Evolutionary conservation across 2,888 invertebrate species (phyloP).

Genomic region (Tortrix viridana): DNA sequence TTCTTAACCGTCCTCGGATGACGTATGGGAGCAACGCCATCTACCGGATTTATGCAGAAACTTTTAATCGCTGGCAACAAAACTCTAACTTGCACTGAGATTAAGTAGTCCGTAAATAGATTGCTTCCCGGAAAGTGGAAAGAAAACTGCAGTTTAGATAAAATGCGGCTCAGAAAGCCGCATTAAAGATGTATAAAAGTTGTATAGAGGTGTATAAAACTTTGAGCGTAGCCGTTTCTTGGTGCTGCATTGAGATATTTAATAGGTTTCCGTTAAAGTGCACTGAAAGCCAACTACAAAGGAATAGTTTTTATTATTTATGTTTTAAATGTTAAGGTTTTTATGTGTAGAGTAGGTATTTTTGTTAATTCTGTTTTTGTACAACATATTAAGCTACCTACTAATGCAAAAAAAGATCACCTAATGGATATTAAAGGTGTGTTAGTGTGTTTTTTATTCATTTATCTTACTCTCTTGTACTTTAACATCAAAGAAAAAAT

Average conservation of each 20-base stretch:
- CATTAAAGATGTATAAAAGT: constrained; percentile 7
- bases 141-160: constrained; percentile 55
- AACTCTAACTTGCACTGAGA: constrained; percentile 43
- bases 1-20: constrained; percentile 2
- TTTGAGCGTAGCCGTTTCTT: constrained; percentile 2
- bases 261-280: constrained; percentile 5
- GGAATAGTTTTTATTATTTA: no score
- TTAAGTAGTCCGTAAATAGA: constrained; percentile 57
- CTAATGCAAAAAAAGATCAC: no score
- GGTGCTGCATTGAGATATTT: constrained; percentile 3
- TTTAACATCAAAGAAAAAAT: no score
- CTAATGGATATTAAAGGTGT: no score
- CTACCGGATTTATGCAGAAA: constrained; percentile 57
- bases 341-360: no score
- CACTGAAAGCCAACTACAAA: neutral
- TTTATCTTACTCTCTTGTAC: no score
- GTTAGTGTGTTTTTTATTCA: no score
- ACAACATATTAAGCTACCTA: no score
- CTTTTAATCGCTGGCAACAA: constrained; percentile 54
- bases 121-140: constrained; percentile 52
- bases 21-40: constrained; percentile 37
- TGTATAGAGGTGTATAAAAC: constrained; percentile 2
- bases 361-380: no score
- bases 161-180: constrained; percentile 39
- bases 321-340: no score